A percentile compares a stretch with the other conserved stretches of the same genome.
Conservation (phyloP, 2,113 vertebrate genomes). For the Tautogolabrus adspersus region DNA sequence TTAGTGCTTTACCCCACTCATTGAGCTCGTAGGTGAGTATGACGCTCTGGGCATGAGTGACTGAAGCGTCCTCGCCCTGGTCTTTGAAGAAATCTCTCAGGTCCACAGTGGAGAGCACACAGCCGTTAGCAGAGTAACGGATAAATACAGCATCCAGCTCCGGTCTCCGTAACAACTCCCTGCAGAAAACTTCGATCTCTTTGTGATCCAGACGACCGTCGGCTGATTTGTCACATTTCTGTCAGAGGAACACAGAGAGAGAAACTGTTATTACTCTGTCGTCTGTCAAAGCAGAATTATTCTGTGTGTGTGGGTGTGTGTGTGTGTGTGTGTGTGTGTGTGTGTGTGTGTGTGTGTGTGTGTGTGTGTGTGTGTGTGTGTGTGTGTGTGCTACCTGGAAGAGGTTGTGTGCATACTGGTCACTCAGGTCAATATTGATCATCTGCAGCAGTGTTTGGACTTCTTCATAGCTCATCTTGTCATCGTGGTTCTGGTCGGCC, state of each 20-base stretch:
- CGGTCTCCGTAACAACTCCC: constrained; percentile 88
- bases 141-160: constrained; percentile 91
- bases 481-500: constrained; percentile 91
- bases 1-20: constrained; percentile 86
- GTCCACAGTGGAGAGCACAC: constrained; percentile 87
- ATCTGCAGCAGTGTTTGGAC: constrained; percentile 92
- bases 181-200: constrained; percentile 93
- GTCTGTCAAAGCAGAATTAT: background rate
- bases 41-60: constrained; percentile 83
- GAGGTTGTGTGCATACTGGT: constrained; percentile 89
- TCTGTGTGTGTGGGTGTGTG: too few relatives aligned
- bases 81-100: constrained; percentile 90
- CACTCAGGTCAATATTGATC: constrained; percentile 94
- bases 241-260: background rate
- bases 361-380: background rate
- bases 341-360: background rate
- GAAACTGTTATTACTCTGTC: background rate
- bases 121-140: constrained; percentile 88
- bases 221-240: constrained; percentile 93
- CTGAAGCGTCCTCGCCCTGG: constrained; percentile 89
- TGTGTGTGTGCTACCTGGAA: constrained; percentile 87
- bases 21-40: constrained; percentile 92
- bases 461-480: constrained; percentile 95
- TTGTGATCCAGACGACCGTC: constrained; percentile 88
- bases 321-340: background rate